phyloP scores from a whole-genome alignment of 2,797 vertebrate species.

The Poecile montanus region DNA sequence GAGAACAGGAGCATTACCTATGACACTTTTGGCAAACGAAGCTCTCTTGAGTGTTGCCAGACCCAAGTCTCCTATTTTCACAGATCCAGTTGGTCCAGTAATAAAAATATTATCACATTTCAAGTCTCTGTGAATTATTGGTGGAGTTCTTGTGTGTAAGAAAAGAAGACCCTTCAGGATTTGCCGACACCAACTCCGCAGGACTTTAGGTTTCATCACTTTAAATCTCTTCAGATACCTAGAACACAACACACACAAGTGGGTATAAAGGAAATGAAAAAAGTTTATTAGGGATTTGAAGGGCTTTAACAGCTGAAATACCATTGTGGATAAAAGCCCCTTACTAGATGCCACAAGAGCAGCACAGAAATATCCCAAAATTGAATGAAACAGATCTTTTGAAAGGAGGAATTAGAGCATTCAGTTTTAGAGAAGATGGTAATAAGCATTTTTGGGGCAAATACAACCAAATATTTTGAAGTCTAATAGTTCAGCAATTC shows the following conservation, averaged over 20 bases:
- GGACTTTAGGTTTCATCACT: constrained; percentile 98
- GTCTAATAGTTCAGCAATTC: neutral
- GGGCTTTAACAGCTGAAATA: neutral
- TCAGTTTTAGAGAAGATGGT: neutral
- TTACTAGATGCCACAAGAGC: neutral
- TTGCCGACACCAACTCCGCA: constrained; percentile 97
- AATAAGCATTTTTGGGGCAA: constrained; percentile 28
- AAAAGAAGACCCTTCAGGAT: constrained; percentile 97
- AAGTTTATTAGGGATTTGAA: neutral
- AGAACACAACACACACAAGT: constrained; percentile 21
- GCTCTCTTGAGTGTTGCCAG: constrained; percentile 96
- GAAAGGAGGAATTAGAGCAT: constrained; percentile 3
- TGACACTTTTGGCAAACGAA: constrained; percentile 98
- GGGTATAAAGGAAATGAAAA: neutral
- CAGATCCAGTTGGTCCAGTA: constrained; percentile 96
- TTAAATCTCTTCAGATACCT: constrained; percentile 98
- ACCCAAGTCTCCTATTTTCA: constrained; percentile 97
- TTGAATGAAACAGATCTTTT: neutral
- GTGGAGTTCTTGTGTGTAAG: constrained; percentile 93
- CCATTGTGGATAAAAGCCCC: neutral
- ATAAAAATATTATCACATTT: constrained; percentile 99
- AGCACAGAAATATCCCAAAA: constrained; percentile 10
- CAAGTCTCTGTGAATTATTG: constrained; percentile 97
- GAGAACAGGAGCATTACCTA: constrained; percentile 80
- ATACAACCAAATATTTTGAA: constrained; percentile 45